A percentile compares a stretch with the other conserved stretches of the same genome.
Conservation (phyloP, 1,140 invertebrate genomes). For the Hyposmocoma kahamanoa region DNA sequence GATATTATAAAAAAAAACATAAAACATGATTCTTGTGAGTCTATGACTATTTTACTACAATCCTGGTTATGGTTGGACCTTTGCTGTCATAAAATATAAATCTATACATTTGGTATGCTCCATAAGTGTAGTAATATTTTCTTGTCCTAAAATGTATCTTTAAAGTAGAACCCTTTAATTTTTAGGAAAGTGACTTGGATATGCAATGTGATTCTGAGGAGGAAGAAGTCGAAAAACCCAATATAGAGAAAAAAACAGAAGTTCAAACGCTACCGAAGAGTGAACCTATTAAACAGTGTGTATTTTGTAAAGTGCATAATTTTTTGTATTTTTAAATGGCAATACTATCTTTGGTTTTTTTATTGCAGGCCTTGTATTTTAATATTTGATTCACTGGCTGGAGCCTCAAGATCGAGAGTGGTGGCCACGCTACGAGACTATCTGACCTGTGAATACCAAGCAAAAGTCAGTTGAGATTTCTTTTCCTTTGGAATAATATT, state of each 20-base stretch:
- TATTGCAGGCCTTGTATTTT: constrained; percentile 88
- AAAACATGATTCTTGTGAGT: too few species aligned
- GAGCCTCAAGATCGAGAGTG: constrained; percentile 85
- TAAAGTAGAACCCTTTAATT: too few species aligned
- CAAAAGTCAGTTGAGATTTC: constrained; percentile 77
- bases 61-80: too few species aligned
- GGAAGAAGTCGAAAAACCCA: constrained; percentile 75
- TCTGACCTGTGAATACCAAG: constrained; percentile 90
- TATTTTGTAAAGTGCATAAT: constrained; percentile 12
- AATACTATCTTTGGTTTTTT: constrained; percentile 8
- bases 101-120: too few species aligned
- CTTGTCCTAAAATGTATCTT: too few species aligned
- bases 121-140: too few species aligned
- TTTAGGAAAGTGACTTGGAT: constrained; percentile 69
- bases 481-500: too few species aligned
- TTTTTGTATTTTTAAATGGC: background rate
- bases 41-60: too few species aligned
- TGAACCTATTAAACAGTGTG: constrained; percentile 77
- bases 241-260: constrained; percentile 49
- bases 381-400: constrained; percentile 94
- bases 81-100: too few species aligned
- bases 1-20: too few species aligned
- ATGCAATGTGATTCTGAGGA: constrained; percentile 77
- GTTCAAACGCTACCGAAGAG: constrained; percentile 35
- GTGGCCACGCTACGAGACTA: constrained; percentile 92